These are phyloP conservation scores for Sebastes minor DNA, from an alignment of 2,797 vertebrate species.

Conservation along the genomic window DNA sequence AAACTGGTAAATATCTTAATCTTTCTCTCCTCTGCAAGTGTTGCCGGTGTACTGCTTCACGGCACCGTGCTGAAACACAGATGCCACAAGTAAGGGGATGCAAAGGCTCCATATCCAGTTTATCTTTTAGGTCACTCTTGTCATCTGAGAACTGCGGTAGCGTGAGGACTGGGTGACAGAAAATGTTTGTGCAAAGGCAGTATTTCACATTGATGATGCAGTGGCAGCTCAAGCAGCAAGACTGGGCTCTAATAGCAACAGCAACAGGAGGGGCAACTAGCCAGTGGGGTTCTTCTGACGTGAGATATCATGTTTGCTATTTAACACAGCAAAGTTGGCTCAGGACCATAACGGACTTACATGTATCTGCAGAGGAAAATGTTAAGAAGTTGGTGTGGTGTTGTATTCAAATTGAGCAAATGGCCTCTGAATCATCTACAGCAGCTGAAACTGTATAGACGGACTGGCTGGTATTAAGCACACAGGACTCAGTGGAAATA, in stretches of 20 bases:
- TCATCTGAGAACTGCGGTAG: constrained; percentile 39
- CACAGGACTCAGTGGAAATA: not conserved
- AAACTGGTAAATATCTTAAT: not conserved
- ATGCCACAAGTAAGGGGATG: constrained; percentile 9
- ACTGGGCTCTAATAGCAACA: not conserved
- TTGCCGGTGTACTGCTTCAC: not conserved
- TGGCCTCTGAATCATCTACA: constrained; percentile 8
- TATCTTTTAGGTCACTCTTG: constrained; percentile 27
- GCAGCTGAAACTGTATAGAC: not conserved
- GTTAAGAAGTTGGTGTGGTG: not conserved
- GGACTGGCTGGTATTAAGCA: not conserved
- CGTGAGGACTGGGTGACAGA: constrained; percentile 24
- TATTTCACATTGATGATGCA: constrained; percentile 46
- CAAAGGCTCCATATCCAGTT: constrained; percentile 8
- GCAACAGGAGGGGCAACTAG: not conserved
- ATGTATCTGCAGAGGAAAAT: not conserved
- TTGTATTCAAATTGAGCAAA: constrained; percentile 5
- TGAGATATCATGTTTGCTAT: not conserved
- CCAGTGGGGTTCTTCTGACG: not conserved
- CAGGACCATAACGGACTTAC: not conserved
- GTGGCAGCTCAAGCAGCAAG: constrained; percentile 34
- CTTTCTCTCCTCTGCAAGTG: not conserved
- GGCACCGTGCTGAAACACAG: not conserved
- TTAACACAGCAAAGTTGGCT: not conserved
- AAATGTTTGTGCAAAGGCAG: constrained; percentile 40